Conservation (phyloP, 2,113 vertebrate genomes). For the Hepsetus odoe region DNA sequence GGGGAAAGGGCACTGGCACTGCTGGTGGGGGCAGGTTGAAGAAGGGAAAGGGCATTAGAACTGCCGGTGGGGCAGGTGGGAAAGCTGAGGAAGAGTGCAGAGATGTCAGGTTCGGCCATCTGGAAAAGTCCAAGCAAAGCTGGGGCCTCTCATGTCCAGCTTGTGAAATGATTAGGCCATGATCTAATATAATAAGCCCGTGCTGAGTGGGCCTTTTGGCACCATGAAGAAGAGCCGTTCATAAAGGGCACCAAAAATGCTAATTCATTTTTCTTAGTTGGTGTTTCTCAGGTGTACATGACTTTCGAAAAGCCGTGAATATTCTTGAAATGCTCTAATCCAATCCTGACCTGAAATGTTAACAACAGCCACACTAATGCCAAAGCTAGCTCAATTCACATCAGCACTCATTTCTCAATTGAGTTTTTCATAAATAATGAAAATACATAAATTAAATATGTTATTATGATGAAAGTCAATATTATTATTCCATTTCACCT, state of each 20-base stretch:
- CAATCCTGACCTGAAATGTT: neutral
- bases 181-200: slow-evolving; percentile 22
- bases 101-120: slow-evolving; percentile 36
- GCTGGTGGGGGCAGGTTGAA: neutral
- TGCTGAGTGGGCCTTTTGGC: slow-evolving; percentile 20
- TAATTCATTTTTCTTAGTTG: neutral
- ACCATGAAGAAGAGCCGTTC: neutral
- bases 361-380: too few species aligned
- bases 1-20: slow-evolving; percentile 13
- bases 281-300: neutral
- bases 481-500: neutral
- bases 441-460: neutral
- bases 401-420: too few species aligned
- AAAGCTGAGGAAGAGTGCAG: slow-evolving; percentile 8
- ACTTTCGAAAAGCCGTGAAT: neutral
- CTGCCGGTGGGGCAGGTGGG: slow-evolving; percentile 26
- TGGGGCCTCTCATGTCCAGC: slow-evolving; percentile 39
- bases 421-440: too few species aligned
- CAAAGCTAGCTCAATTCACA: too few species aligned
- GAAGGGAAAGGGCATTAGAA: slow-evolving; percentile 22
- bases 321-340: neutral
- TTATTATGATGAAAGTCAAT: neutral
- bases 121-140: slow-evolving; percentile 43
- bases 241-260: neutral
- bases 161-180: slow-evolving; percentile 40